Base-by-base conservation (phyloP, 1,140 invertebrate species). In the Pollicipes pollicipes region DNA sequence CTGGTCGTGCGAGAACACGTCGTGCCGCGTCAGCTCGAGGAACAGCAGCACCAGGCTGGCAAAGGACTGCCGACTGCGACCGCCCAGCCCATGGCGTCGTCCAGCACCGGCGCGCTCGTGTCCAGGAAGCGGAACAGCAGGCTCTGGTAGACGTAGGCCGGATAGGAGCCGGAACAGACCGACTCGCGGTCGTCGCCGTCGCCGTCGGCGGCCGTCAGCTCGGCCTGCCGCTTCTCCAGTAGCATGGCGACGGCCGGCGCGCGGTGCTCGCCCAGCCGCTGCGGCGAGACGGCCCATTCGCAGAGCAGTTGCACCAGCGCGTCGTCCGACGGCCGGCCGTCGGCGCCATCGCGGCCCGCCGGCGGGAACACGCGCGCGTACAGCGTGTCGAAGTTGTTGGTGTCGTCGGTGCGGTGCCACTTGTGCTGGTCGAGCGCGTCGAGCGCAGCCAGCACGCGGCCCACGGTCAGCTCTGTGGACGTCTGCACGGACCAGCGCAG, bases 1-100 rank as follows among this genome's bases (percentile, higher is more conserved):
- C 0, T 91, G 90, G 81, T 98, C 95, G 77, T 98, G 95, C 0
- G 94, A 97, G 80, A 98, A 98, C 0, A 98, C 93, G 78, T 98
- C 95, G 73, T 94, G 87, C 16, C 93, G 84, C 70, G 98, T 94
- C 0, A 98, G 81, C 77, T 97, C 95, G 68, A 90, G 88, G 79
- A 97, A 98, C n/a, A 98, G 81, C 78, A 96, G 90, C 26, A 98
- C 92, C 30, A 98, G 83, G 81, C 97, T 97, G 2, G 90, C 89
- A 79, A 98, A 98, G 72, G 93, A 91, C 24, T 87, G 85, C 70
- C 87, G 85, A 81, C 83, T 74, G 87, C 82, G 83, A 86, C 84
- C 85, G 74, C 70, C 78, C 75, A 68, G 72, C 66, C 69, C 69
- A n/a, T n/a, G 68, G 72, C 35, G 45, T 67, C 27, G 31, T 68